phyloP scores from a whole-genome alignment of 2,888 invertebrate genomes.

The Lacanobia oleracea region DNA sequence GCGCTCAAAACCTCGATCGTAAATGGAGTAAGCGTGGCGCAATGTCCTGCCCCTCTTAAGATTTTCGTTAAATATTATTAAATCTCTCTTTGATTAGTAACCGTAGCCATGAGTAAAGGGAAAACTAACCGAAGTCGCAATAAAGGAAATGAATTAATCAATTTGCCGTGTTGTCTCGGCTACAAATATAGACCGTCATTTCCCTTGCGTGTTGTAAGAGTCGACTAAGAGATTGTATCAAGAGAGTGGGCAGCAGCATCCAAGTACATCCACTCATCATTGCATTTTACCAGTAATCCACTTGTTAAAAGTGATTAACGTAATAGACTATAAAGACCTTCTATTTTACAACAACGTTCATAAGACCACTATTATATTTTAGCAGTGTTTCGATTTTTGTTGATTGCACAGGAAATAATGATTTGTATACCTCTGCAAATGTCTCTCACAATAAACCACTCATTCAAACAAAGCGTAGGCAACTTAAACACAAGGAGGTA shows the following conservation, averaged over 20 bases:
- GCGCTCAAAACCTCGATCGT: constrained; percentile 70
- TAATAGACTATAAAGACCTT: constrained; percentile 15
- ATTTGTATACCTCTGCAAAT: constrained; percentile 1
- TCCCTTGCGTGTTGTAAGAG: constrained; percentile 51
- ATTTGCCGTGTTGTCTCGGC: constrained; percentile 35
- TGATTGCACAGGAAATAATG: neutral
- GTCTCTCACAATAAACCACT: neutral
- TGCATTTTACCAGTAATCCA: constrained; percentile 35
- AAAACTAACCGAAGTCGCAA: constrained; percentile 27
- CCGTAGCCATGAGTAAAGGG: constrained; percentile 9
- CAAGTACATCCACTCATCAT: constrained; percentile 33
- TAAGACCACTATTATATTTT: neutral
- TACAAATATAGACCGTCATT: constrained; percentile 44
- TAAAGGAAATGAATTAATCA: constrained; percentile 50
- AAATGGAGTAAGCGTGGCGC: constrained; percentile 70
- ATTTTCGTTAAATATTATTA: constrained; percentile 16
- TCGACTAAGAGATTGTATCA: constrained; percentile 48
- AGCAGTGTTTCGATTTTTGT: neutral
- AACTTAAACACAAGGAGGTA: constrained; percentile 33
- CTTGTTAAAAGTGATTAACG: constrained; percentile 40
- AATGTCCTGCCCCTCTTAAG: constrained; percentile 65
- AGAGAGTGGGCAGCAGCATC: constrained; percentile 41
- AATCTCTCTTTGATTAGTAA: constrained; percentile 11
- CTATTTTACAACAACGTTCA: constrained; percentile 10
- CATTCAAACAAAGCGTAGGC: constrained; percentile 24